Base-by-base conservation (phyloP, 2,888 invertebrate species). In the Pollenia amentaria region DNA sequence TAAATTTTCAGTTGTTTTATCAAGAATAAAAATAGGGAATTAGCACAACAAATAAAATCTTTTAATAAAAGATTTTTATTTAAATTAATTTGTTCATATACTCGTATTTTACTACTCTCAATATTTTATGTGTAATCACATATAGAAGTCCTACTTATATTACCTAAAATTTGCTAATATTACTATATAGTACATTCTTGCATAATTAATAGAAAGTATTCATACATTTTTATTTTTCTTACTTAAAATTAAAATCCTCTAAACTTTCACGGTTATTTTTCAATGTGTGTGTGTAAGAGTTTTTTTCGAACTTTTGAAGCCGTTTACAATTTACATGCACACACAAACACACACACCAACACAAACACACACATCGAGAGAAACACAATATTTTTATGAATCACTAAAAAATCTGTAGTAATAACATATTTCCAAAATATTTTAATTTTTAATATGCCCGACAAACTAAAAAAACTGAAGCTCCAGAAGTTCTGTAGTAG, bases 391-490 rank as follows among this genome's bases (percentile, higher is more conserved):
- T 51, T 51, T 51, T 18, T 16, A 18, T 51, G 16, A 40, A 21
- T 42, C 18, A 38, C 75, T 75, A 6, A 29, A 40, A 46, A 29
- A 51, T 75, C 51, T 40, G 53, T 38, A 38, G 40, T 46, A 48
- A 51, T 75, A 75, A 75, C 40, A 40, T 62, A 48, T 62, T 62
- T 62, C 16, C 8, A 57, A 75, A 75, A 48, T 62, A 16, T 51
- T 51, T 51, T 51, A 51, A 51, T 62, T 75, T 38, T 62, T 62
- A 48, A 62, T 38, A 48, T 48, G 40, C 62, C 16, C 11, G 3
- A 29, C 21, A 57, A 57, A 6, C 29, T 29, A 57, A 57, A 14
- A 57, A 55, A 42, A 64, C 62, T 40, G 9, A 64, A 42, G 0
- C 21, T 64, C 16, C 18, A 16, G 18, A 65, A 65, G 6, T 29